These are phyloP conservation scores for Paracentrotus lividus DNA, from an alignment of 53 echinoderm and acorn worm genomes.

Conservation along the genomic window DNA sequence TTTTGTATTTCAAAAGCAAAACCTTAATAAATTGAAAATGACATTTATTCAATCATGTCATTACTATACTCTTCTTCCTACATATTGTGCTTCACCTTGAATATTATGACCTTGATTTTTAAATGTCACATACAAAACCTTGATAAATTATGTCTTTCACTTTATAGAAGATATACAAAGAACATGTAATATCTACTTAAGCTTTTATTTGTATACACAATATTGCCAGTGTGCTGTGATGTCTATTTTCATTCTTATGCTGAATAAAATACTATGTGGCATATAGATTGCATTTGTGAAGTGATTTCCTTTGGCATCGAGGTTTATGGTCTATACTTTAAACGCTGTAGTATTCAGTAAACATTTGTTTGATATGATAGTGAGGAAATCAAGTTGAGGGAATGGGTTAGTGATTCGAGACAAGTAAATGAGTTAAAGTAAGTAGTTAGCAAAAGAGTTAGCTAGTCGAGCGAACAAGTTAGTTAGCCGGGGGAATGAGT, in stretches of 20 bases:
- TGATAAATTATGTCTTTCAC: conserved; percentile 44
- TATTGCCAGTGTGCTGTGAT: not conserved
- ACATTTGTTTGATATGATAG: too few species aligned
- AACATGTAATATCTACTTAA: conserved; percentile 10
- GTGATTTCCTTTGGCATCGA: not conserved
- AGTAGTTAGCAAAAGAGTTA: too few species aligned
- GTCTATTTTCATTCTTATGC: not conserved
- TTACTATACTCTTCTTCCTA: not conserved
- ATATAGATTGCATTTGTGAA: not conserved
- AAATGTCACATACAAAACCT: not conserved
- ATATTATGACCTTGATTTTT: conserved; percentile 24
- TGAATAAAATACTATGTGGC: not conserved
- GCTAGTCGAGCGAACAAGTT: too few species aligned
- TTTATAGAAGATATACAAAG: not conserved
- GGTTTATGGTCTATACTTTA: too few species aligned
- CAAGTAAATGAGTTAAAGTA: too few species aligned
- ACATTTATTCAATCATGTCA: not conserved
- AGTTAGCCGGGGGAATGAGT: too few species aligned
- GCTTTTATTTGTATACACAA: not conserved
- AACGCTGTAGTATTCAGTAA: too few species aligned
- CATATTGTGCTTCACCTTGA: conserved; percentile 1
- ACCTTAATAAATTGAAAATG: not conserved
- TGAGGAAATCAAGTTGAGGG: too few species aligned
- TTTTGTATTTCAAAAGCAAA: too few species aligned
- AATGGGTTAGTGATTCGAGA: too few species aligned